These are phyloP conservation scores for Yponomeuta evonymella DNA, from an alignment of 2,888 invertebrate species.

Conservation along the genomic window DNA sequence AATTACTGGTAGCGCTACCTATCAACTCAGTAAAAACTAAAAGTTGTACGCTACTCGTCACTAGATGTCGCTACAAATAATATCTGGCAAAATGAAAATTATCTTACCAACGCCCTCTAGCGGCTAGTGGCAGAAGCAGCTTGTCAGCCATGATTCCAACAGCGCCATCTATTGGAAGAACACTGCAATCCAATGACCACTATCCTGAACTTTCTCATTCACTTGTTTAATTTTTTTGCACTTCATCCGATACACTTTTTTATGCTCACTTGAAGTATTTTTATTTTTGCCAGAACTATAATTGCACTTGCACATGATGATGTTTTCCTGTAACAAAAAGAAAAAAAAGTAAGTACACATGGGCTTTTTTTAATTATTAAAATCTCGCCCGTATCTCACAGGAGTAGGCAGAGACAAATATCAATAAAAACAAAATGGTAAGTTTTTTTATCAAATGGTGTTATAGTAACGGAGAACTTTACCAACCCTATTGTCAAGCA, in stretches of 20 bases:
- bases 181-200: conserved; percentile 71
- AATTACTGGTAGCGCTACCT: conserved; percentile 42
- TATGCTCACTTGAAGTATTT: conserved; percentile 43
- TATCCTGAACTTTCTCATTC: conserved; percentile 38
- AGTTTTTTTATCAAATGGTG: no score
- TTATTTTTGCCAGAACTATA: conserved; percentile 34
- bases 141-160: conserved; percentile 48
- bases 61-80: conserved; percentile 37
- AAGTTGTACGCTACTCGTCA: conserved; percentile 32
- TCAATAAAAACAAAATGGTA: no score
- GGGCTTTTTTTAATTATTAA: no score
- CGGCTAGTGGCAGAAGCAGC: conserved; percentile 47
- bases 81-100: background rate
- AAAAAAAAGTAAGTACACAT: background rate
- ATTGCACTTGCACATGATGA: conserved; percentile 46
- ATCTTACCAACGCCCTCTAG: conserved; percentile 61
- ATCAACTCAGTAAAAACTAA: conserved; percentile 19
- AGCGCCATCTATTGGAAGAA: conserved; percentile 58
- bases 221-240: conserved; percentile 35
- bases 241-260: conserved; percentile 32
- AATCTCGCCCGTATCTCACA: no score
- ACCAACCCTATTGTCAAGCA: no score
- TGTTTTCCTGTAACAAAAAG: conserved; percentile 14
- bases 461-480: no score
- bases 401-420: no score